These are phyloP conservation scores for Graptemys geographica DNA, from an alignment of 2,797 vertebrate genomes.

Conservation along the genomic window DNA sequence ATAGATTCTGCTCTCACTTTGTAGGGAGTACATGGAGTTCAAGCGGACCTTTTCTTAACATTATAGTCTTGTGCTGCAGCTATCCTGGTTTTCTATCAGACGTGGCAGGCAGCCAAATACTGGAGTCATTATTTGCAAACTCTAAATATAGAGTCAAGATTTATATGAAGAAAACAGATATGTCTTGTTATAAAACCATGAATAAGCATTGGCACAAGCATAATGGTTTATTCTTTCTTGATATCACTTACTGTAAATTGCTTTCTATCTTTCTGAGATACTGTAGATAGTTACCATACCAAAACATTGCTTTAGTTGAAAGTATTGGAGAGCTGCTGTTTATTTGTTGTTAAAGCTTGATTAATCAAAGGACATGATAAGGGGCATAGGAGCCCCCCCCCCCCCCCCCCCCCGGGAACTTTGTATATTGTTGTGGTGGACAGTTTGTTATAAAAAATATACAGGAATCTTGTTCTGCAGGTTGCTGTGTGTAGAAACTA, in stretches of 20 bases:
- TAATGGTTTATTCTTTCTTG: slow-evolving; percentile 83
- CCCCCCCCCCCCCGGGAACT: slow-evolving; percentile 51
- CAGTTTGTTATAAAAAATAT: slow-evolving; percentile 53
- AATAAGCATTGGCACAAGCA: slow-evolving; percentile 82
- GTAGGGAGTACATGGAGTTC: slow-evolving; percentile 48
- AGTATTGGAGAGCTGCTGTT: slow-evolving; percentile 64
- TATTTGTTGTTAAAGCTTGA: slow-evolving; percentile 71
- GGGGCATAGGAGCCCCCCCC: slow-evolving; percentile 57
- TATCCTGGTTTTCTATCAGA: slow-evolving; percentile 80
- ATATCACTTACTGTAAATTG: slow-evolving; percentile 82
- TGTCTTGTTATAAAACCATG: slow-evolving; percentile 83
- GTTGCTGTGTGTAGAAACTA: slow-evolving; percentile 51
- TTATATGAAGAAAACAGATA: slow-evolving; percentile 85
- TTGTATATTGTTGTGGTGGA: slow-evolving; percentile 42
- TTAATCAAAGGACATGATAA: slow-evolving; percentile 75
- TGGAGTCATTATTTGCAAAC: slow-evolving; percentile 84
- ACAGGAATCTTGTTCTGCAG: slow-evolving; percentile 44
- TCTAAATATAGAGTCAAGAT: slow-evolving; percentile 86
- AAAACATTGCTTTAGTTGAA: slow-evolving; percentile 71
- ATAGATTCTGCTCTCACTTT: not conserved
- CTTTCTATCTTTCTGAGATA: slow-evolving; percentile 75
- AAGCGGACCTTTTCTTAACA: slow-evolving; percentile 49
- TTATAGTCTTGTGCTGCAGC: slow-evolving; percentile 68
- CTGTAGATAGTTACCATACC: slow-evolving; percentile 68
- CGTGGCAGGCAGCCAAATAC: slow-evolving; percentile 84